Conservation (phyloP, 1,140 invertebrate species). For the Ceratitis capitata region DNA sequence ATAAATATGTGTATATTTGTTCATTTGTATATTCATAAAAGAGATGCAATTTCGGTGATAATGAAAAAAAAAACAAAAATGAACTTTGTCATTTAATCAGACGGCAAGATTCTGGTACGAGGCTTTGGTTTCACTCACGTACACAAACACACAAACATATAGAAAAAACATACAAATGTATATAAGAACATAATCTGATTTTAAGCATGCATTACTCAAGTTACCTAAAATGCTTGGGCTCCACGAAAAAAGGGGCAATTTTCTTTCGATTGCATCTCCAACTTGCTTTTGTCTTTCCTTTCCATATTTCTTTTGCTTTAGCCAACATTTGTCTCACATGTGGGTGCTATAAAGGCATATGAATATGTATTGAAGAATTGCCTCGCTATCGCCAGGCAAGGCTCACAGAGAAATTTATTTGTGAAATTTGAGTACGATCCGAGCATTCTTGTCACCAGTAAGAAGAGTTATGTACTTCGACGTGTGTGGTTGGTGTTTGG, state of each 20-base stretch:
- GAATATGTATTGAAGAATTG: not conserved
- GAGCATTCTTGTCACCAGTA: not conserved
- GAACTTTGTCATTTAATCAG: not conserved
- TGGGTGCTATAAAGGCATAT: not conserved
- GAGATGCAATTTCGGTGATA: slow-evolving; percentile 21
- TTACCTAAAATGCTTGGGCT: not conserved
- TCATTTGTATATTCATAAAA: not conserved
- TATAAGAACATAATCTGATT: not conserved
- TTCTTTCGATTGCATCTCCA: not conserved
- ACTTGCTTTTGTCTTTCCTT: not conserved
- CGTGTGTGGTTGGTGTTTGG: slow-evolving; percentile 23
- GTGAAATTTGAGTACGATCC: not conserved
- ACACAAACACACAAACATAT: not conserved
- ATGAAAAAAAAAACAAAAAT: not conserved
- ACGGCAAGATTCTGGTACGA: not conserved
- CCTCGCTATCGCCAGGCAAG: not conserved
- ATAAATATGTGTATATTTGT: not conserved
- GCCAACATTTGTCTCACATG: not conserved
- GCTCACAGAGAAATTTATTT: not conserved
- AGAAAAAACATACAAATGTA: not conserved
- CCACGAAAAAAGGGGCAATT: not conserved
- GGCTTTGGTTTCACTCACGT: not conserved
- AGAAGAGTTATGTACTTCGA: not conserved
- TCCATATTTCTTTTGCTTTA: not conserved
- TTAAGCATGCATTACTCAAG: not conserved